These are phyloP conservation scores for Falco concolor DNA, from an alignment of 2,797 vertebrate species.

Conservation along the genomic window DNA sequence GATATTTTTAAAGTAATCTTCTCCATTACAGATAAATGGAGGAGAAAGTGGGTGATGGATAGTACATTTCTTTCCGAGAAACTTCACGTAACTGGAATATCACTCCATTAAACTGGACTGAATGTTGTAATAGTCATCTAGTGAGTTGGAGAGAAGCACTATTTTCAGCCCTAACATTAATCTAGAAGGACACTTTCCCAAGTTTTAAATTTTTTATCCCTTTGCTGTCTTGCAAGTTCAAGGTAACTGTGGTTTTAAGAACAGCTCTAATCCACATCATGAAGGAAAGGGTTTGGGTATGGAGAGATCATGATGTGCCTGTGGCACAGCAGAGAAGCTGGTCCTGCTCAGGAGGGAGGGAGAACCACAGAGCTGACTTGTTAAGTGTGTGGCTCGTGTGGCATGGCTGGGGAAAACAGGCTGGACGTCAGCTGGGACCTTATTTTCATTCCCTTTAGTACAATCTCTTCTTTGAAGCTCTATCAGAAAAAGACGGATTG, in stretches of 20 bases:
- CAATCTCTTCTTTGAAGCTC: neutral
- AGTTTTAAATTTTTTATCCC: slow-evolving; percentile 35
- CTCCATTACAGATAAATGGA: neutral
- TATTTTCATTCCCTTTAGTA: neutral
- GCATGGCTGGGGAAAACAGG: neutral
- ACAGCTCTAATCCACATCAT: neutral
- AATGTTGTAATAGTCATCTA: neutral
- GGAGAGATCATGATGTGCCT: neutral
- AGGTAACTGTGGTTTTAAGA: neutral
- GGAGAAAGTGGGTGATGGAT: neutral
- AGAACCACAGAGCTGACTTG: neutral
- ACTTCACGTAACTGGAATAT: neutral
- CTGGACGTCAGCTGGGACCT: neutral
- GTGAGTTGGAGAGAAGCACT: neutral
- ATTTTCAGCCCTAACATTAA: slow-evolving; percentile 44
- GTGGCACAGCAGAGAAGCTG: neutral
- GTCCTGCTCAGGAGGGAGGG: neutral
- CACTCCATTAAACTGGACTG: neutral
- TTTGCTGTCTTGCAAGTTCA: neutral
- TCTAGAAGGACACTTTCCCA: neutral
- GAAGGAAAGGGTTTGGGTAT: neutral
- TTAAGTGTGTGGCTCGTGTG: neutral
- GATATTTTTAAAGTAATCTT: neutral
- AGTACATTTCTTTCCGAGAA: neutral
- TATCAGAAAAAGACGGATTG: neutral